These are phyloP conservation scores for Reinhardtius hippoglossoides DNA, from an alignment of 2,113 vertebrate genomes.

Conservation along the genomic window DNA sequence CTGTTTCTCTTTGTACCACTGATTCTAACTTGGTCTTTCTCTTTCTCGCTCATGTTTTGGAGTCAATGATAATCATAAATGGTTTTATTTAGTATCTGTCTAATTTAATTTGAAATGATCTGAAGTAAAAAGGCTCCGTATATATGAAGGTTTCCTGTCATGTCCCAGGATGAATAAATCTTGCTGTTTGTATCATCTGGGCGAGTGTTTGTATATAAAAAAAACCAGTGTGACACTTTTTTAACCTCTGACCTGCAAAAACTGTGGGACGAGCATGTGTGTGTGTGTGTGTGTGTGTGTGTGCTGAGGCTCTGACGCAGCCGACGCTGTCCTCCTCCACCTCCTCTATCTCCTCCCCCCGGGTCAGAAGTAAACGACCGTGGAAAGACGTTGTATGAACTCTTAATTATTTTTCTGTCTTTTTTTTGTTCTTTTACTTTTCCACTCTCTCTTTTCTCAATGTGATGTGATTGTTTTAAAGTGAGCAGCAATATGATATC, in stretches of 20 bases:
- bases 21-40: slow-evolving; percentile 2
- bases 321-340: slow-evolving; percentile 16
- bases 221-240: slow-evolving; percentile 42
- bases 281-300: slow-evolving; percentile 19
- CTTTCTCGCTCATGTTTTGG: background rate
- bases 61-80: slow-evolving; percentile 7
- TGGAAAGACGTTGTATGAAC: slow-evolving; percentile 49
- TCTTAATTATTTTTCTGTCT: slow-evolving; percentile 50
- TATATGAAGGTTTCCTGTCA: slow-evolving; percentile 16
- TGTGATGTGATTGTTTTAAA: slow-evolving; percentile 74
- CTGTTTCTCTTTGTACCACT: slow-evolving; percentile 16
- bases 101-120: slow-evolving; percentile 20
- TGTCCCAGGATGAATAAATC: slow-evolving; percentile 40
- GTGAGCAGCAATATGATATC: slow-evolving; percentile 61
- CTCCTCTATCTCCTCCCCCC: slow-evolving; percentile 4
- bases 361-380: slow-evolving; percentile 41
- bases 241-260: slow-evolving; percentile 45
- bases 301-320: slow-evolving; percentile 18
- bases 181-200: slow-evolving; percentile 36
- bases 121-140: background rate
- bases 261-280: slow-evolving; percentile 11
- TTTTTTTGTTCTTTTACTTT: slow-evolving; percentile 41
- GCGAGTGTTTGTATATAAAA: slow-evolving; percentile 51
- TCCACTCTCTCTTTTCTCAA: slow-evolving; percentile 56
- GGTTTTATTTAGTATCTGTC: slow-evolving; percentile 17